Evolutionary conservation across 1,140 invertebrate species (phyloP).

Genomic region (Leptinotarsa texana): DNA sequence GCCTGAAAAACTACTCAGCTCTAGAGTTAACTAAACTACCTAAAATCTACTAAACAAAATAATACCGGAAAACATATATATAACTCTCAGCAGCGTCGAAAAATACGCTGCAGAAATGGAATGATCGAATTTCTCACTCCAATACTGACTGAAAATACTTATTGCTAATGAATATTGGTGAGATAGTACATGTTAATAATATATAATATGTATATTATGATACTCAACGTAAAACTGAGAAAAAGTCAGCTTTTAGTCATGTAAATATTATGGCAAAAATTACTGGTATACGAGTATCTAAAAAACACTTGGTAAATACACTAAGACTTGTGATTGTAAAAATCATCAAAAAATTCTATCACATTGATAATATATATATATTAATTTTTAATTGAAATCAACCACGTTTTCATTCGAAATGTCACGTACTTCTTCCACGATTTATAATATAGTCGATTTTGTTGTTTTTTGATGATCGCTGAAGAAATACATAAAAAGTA

Average conservation of each 20-base stretch:
- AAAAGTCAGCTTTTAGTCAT: constrained; percentile 40
- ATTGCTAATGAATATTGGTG: constrained; percentile 51
- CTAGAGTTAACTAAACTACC: constrained; percentile 8
- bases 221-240: constrained; percentile 35
- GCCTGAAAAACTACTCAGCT: constrained; percentile 13
- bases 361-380: constrained; percentile 57
- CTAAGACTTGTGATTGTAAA: constrained; percentile 57
- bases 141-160: constrained; percentile 54
- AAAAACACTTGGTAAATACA: constrained; percentile 55
- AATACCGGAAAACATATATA: constrained; percentile 41
- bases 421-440: constrained; percentile 22
- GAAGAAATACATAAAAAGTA: constrained; percentile 7
- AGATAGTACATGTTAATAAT: constrained; percentile 37
- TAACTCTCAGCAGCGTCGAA: constrained; percentile 24
- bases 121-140: constrained; percentile 50
- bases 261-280: constrained; percentile 54
- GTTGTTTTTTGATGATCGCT: constrained; percentile 1
- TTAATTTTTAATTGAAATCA: constrained; percentile 40
- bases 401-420: constrained; percentile 20
- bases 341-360: constrained; percentile 58
- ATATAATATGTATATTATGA: constrained; percentile 36
- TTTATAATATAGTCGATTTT: constrained; percentile 6
- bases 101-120: constrained; percentile 40
- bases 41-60: constrained; percentile 24
- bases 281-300: constrained; percentile 57